phyloP scores from a whole-genome alignment of 2,113 vertebrate genomes.

The Haemorhous mexicanus region DNA sequence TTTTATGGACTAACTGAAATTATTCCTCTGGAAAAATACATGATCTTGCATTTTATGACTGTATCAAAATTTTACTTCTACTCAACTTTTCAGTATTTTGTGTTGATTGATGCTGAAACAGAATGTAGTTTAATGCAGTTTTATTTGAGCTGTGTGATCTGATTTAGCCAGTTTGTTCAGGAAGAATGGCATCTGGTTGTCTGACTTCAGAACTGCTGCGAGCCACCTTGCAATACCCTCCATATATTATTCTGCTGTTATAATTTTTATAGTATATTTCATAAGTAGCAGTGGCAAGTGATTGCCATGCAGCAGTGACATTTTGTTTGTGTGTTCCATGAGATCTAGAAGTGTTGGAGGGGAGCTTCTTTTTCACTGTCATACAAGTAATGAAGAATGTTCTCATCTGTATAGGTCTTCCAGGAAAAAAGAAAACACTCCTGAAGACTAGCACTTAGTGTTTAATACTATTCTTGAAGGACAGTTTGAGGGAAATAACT shows the following conservation, averaged over 20 bases:
- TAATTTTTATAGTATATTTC: not conserved
- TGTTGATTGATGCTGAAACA: not conserved
- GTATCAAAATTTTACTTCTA: not conserved
- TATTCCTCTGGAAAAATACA: not conserved
- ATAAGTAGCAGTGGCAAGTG: not conserved
- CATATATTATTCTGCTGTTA: not conserved
- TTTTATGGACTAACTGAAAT: not conserved
- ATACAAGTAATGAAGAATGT: not conserved
- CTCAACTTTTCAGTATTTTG: not conserved
- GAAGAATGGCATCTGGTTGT: not conserved
- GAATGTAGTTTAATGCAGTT: not conserved
- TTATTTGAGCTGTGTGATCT: not conserved
- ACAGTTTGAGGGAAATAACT: not conserved
- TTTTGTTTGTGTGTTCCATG: not conserved
- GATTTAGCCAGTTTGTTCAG: not conserved
- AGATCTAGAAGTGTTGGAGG: not conserved
- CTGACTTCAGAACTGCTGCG: not conserved
- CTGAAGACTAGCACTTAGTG: fast-evolving
- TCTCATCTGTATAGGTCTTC: not conserved
- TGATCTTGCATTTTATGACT: not conserved
- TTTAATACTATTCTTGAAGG: not conserved
- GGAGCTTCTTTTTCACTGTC: not conserved
- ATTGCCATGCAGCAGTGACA: not conserved
- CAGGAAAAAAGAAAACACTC: fast-evolving
- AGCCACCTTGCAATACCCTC: not conserved